Conservation (phyloP, 2,888 invertebrate species). For the Abscondita cerata region DNA sequence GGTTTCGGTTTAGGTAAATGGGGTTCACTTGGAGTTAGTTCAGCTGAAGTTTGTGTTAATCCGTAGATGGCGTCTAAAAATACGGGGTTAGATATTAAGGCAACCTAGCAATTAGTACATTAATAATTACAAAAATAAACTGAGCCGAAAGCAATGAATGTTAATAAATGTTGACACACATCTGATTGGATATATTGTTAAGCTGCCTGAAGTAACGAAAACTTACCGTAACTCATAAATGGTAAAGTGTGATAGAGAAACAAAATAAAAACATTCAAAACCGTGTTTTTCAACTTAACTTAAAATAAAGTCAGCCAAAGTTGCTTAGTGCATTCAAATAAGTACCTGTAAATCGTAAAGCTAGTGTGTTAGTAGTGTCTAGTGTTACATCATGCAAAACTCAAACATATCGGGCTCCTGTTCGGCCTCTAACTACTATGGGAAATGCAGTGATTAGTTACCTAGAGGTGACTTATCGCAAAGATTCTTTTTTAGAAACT, state of each 20-base stretch:
- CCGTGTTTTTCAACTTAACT: slow-evolving; percentile 39
- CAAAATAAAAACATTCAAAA: slow-evolving; percentile 27
- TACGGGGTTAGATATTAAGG: slow-evolving; percentile 56
- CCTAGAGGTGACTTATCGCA: slow-evolving; percentile 45
- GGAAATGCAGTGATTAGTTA: slow-evolving; percentile 33
- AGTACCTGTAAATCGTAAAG: slow-evolving; percentile 32
- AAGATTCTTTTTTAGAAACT: slow-evolving; percentile 6
- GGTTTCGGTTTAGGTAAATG: slow-evolving; percentile 52
- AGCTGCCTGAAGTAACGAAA: slow-evolving; percentile 32
- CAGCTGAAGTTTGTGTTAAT: slow-evolving; percentile 50
- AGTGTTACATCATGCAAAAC: slow-evolving; percentile 37
- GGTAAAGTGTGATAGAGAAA: slow-evolving; percentile 5
- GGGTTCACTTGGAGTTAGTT: slow-evolving; percentile 43
- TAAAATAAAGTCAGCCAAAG: slow-evolving; percentile 40
- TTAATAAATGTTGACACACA: slow-evolving; percentile 47
- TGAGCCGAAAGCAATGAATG: slow-evolving; percentile 31
- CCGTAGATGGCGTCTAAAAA: slow-evolving; percentile 59
- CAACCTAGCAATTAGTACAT: slow-evolving; percentile 52
- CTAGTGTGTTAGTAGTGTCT: slow-evolving; percentile 35
- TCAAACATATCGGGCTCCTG: slow-evolving; percentile 59
- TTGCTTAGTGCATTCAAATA: slow-evolving; percentile 36
- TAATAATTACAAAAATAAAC: slow-evolving; percentile 28
- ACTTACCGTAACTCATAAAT: slow-evolving; percentile 38
- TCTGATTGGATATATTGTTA: slow-evolving; percentile 31
- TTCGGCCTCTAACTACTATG: slow-evolving; percentile 24